Percentiles rank a stretch among this genome's conserved stretches.
phyloP scores from a whole-genome alignment of 2,113 vertebrate genomes.

The Sylvia atricapilla region DNA sequence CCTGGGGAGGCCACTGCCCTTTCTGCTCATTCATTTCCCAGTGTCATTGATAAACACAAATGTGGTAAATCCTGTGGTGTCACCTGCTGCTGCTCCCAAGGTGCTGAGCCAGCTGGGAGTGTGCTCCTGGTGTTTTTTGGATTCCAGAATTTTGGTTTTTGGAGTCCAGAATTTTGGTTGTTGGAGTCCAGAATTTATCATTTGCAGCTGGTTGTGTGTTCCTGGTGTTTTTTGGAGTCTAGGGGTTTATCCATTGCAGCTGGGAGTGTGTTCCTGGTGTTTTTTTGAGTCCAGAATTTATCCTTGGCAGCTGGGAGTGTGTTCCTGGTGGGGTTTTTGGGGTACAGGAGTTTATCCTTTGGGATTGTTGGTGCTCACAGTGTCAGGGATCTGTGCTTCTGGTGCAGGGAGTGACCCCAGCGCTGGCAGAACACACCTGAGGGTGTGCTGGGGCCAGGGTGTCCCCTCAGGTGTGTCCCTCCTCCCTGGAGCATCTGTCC shows the following conservation, averaged over 20 bases:
- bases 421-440: not conserved
- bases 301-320: not conserved
- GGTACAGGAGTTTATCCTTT: rapidly evolving
- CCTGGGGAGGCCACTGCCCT: not conserved
- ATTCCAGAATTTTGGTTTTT: too few relatives aligned
- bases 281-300: rapidly evolving
- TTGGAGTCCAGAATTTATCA: not conserved
- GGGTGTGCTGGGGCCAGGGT: not conserved
- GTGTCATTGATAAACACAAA: not conserved
- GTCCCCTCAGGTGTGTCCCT: not conserved
- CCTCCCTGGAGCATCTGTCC: not conserved
- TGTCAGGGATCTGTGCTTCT: not conserved
- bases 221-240: not conserved
- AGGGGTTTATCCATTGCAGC: not conserved
- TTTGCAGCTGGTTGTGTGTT: not conserved
- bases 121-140: not conserved
- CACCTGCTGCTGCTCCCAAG: too few relatives aligned
- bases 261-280: not conserved
- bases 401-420: not conserved
- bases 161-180: too few relatives aligned
- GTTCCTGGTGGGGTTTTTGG: not conserved
- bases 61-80: not conserved
- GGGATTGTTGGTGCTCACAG: not conserved
- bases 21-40: not conserved
- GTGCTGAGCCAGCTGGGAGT: not conserved